A percentile compares a stretch with the other conserved stretches of the same genome.
Evolutionary conservation across 64 coral and sea anemone genomes (phyloP).

Genomic region (Pocillopora damicornis): DNA sequence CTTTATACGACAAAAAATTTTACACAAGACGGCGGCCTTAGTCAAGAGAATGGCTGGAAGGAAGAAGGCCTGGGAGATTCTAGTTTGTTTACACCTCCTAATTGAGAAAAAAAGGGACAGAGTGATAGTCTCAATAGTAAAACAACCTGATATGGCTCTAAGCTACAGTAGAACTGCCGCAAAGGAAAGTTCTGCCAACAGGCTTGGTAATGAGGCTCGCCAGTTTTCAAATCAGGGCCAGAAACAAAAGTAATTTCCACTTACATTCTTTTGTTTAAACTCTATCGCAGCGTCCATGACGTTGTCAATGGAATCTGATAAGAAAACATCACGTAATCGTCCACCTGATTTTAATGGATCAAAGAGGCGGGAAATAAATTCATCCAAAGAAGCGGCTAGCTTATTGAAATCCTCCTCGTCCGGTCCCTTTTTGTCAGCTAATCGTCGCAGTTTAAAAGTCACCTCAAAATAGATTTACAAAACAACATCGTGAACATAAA

Average conservation of each 20-base stretch:
- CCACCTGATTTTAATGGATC: conserved; percentile 14
- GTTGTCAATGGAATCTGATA: background rate
- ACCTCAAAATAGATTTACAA: background rate
- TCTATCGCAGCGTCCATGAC: conserved; percentile 25
- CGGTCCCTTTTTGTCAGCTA: conserved; percentile 10
- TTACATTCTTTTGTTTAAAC: conserved; percentile 12
- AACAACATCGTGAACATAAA: background rate
- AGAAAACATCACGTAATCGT: conserved; percentile 8
- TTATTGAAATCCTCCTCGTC: conserved; percentile 14
- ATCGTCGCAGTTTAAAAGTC: background rate
- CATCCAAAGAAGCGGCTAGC: background rate
- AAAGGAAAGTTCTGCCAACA: too few relatives aligned
- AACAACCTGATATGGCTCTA: too few relatives aligned
- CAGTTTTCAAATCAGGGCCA: too few relatives aligned
- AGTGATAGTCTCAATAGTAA: too few relatives aligned
- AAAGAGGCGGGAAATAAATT: conserved; percentile 17
- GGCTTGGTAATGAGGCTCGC: too few relatives aligned
- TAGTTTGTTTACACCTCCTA: too few relatives aligned
- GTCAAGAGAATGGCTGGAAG: too few relatives aligned
- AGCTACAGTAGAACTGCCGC: too few relatives aligned
- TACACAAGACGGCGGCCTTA: background rate
- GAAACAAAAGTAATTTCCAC: background rate
- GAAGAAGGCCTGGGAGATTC: too few relatives aligned
- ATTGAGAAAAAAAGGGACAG: too few relatives aligned
- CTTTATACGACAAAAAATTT: background rate